Percentiles rank a stretch among this genome's conserved stretches.
Conservation (phyloP, 1,140 invertebrate genomes). For the Drosophila lowei region DNA sequence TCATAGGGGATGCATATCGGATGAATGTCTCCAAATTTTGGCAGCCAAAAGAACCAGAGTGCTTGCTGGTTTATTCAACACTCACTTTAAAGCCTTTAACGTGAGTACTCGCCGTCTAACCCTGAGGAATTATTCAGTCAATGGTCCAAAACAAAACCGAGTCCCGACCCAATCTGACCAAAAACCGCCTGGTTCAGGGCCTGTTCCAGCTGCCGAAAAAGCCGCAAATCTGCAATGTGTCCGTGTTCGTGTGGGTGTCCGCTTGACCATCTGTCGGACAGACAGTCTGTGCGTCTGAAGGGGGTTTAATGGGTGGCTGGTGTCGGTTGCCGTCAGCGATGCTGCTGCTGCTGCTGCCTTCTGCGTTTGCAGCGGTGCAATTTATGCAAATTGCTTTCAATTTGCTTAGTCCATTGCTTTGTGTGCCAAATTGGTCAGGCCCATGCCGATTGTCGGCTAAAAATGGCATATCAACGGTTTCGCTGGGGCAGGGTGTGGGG, state of each 20-base stretch:
- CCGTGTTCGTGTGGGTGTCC: slow-evolving; percentile 5
- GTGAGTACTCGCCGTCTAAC: not conserved
- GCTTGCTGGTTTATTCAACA: not conserved
- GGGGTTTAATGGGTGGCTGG: slow-evolving; percentile 8
- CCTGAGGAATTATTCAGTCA: slow-evolving; percentile 36
- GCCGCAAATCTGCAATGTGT: slow-evolving; percentile 50
- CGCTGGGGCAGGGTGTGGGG: not conserved
- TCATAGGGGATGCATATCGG: slow-evolving; percentile 43
- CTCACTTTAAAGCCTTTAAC: slow-evolving; percentile 1
- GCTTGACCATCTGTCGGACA: not conserved
- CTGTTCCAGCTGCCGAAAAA: slow-evolving; percentile 39
- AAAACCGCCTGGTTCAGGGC: slow-evolving; percentile 19
- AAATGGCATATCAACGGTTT: slow-evolving; percentile 41
- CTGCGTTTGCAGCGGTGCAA: slow-evolving; percentile 50
- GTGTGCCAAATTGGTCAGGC: slow-evolving; percentile 36
- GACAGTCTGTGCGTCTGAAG: not conserved
- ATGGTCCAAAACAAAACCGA: slow-evolving; percentile 28
- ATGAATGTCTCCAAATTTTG: slow-evolving; percentile 15
- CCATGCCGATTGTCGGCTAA: slow-evolving; percentile 41
- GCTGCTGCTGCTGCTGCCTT: slow-evolving; percentile 15
- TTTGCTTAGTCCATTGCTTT: slow-evolving; percentile 62
- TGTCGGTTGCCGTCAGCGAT: slow-evolving; percentile 22
- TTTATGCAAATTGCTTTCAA: slow-evolving; percentile 79
- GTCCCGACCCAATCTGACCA: slow-evolving; percentile 20
- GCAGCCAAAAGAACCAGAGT: not conserved